Base-by-base conservation (phyloP, 2,113 vertebrate species). In the Rhinopomastus cyanomelas region DNA sequence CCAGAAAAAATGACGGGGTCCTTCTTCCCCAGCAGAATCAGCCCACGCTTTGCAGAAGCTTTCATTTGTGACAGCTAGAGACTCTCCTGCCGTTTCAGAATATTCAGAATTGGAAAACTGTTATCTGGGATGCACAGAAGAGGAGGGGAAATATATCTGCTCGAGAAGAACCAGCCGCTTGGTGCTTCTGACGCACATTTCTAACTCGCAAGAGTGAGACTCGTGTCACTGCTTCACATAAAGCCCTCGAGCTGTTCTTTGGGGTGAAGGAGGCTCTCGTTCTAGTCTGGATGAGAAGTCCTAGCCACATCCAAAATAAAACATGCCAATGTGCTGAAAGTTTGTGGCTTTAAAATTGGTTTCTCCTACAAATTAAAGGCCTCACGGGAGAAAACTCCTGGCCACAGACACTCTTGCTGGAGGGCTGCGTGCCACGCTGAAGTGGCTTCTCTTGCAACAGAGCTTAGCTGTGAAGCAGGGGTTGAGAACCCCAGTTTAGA, bases 71-170 rank as follows among this genome's bases (percentile, higher is more conserved):
- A 78, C 21, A 59, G 27, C 44, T n/a, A 67, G 32, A 92, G 36
- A 69, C 25, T 42, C 36, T 82, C 6, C 51, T 62, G 21, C 16
- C 20, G 44, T 74, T 80, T 83, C 42, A 86, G 74, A 93, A 81
- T 71, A 91, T 55, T 67, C 52, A 52, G 8, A 69, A 59, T 8
- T 74, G 48, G 30, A 85, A 11, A 73, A 73, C 26, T 59, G 46
- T 69, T 95, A 67, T 83, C 64, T 71, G 14, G 56, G 42, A 66
- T n/a, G 32, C 16, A 59, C 27, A 74, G 68, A 51, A 76, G 66
- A 94, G 15, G 26, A 48, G 20, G 21, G 16, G 7, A 62, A 68
- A 57, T 74, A 57, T 74, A 73, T 14, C 30, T 2, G 1, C 49
- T 71, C 77, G n/a, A 84, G 39, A 72, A 65, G 68, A 88, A 72